Percentiles rank a stretch among this genome's conserved stretches.
phyloP scores from a whole-genome alignment of 2,888 invertebrate species.

The Laspeyria flexula region DNA sequence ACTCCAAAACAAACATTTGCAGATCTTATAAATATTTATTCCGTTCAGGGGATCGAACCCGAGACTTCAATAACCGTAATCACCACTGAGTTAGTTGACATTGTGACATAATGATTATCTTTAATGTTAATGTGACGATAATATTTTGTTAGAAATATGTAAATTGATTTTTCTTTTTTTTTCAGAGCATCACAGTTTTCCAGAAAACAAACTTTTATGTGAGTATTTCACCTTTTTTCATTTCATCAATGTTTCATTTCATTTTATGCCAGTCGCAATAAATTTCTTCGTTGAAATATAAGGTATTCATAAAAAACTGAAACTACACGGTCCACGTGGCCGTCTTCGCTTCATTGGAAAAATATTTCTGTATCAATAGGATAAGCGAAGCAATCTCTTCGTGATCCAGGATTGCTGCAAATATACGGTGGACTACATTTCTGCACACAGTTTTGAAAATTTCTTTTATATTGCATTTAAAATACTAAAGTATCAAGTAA shows the following conservation, averaged over 20 bases:
- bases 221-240: slow-evolving; percentile 9
- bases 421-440: slow-evolving; percentile 4
- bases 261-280: neutral
- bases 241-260: neutral
- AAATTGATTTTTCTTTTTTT: slow-evolving; percentile 6
- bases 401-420: slow-evolving; percentile 28
- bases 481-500: neutral
- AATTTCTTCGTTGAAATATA: neutral
- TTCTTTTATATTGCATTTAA: neutral
- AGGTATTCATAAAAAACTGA: neutral
- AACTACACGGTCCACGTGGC: slow-evolving; percentile 18
- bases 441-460: neutral
- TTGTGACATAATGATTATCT: too few relatives aligned
- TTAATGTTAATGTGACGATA: too few relatives aligned
- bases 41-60: too few relatives aligned
- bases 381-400: slow-evolving; percentile 68
- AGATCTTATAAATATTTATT: too few relatives aligned
- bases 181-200: slow-evolving; percentile 21
- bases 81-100: too few relatives aligned
- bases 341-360: slow-evolving; percentile 47
- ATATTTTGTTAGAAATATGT: neutral
- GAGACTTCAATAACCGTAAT: too few relatives aligned
- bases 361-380: slow-evolving; percentile 70
- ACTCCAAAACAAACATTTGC: too few relatives aligned
- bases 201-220: slow-evolving; percentile 19